Base-by-base conservation (phyloP, 2,888 invertebrate species). In the Tetropium fuscum region DNA sequence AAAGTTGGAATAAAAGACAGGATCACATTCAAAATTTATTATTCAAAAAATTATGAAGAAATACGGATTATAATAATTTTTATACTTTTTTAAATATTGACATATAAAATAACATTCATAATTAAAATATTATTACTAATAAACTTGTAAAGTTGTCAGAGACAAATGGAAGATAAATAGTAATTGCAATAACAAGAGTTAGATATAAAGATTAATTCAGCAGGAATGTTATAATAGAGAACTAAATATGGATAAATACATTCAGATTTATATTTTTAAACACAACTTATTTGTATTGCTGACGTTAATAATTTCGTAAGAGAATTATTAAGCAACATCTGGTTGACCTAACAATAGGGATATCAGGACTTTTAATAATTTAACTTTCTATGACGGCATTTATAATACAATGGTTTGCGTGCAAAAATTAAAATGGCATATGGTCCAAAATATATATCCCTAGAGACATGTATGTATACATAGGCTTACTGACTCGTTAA, bases 141-240 rank as follows among this genome's bases (percentile, higher is more conserved):
- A 59, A 53, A 59, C 67, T 72, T 66, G 40, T 51, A 51, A 51
- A 51, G 8, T 51, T 51, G 51, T 51, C 51, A 40, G 25, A 51
- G 51, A 74, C 71, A 73, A 71, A 68, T 74, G 75, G 74, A 74
- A 74, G 72, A 73, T 70, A 40, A 54, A 64, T 45, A 64, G 56
- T 71, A 66, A 68, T 63, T 59, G 58, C 40, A 56, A 72, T 68
- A 71, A 73, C 51, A 51, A 40, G 72, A 75, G 74, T 69, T 68
- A 69, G 68, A 60, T 70, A 67, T 66, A 70, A 72, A 72, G 67
- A 67, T 71, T 71, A 71, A 67, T 73, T 68, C 66, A 69, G 69
- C 63, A 71, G 77, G 77, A 77, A 77, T 77, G 76, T 75, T 70
- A 73, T 63, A 74, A 69, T 73, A 70, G 70, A 74, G 71, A 74